A percentile compares a stretch with the other conserved stretches of the same genome.
Conservation (phyloP, 2,888 invertebrate species). For the Drosophila meridiana region DNA sequence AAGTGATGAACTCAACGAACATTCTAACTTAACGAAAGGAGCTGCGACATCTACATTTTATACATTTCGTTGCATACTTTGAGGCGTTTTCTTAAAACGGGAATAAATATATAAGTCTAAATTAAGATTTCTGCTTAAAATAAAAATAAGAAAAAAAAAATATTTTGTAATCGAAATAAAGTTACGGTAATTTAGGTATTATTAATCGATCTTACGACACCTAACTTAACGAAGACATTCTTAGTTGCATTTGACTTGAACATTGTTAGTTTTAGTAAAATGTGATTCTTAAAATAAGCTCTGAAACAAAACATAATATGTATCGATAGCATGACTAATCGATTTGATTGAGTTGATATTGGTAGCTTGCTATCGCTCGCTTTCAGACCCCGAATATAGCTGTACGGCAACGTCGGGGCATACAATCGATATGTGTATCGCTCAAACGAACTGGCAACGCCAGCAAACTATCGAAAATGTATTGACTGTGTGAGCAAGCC, state of each 20-base stretch:
- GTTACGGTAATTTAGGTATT: neutral
- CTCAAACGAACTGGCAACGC: constrained; percentile 28
- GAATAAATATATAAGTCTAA: neutral
- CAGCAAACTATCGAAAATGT: constrained; percentile 29
- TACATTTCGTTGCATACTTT: constrained; percentile 38
- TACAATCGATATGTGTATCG: constrained; percentile 44
- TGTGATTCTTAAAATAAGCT: neutral
- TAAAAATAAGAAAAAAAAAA: neutral
- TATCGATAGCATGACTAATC: neutral
- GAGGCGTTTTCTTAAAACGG: neutral
- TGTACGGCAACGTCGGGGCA: constrained; percentile 25
- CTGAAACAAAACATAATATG: neutral
- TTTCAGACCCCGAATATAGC: neutral
- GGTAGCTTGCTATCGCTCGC: neutral
- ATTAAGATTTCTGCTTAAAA: neutral
- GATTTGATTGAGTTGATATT: neutral
- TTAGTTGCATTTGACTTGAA: neutral
- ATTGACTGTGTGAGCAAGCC: constrained; percentile 4
- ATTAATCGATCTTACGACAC: neutral
- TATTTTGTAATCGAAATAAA: no score
- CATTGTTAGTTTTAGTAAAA: neutral
- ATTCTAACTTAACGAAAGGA: constrained; percentile 31
- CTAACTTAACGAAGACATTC: no score
- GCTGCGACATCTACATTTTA: no score
- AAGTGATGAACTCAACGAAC: constrained; percentile 17